These are phyloP conservation scores for Pimpla rufipes DNA, from an alignment of 2,888 invertebrate genomes.

Conservation along the genomic window DNA sequence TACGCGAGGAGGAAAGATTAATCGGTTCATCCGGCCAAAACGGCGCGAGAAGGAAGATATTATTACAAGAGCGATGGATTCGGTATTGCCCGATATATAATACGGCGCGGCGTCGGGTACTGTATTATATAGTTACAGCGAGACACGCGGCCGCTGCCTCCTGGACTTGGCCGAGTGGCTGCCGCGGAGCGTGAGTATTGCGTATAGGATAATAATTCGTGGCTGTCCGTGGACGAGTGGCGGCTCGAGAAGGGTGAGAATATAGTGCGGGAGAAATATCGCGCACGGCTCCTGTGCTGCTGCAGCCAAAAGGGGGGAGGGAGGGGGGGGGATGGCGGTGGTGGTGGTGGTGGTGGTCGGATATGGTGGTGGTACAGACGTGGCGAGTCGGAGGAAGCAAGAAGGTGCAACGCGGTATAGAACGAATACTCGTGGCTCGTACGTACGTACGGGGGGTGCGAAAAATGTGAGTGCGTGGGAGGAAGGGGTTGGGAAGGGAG, in stretches of 20 bases:
- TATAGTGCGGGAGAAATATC: conserved; percentile 9
- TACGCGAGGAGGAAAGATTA: conserved; percentile 26
- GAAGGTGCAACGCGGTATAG: conserved; percentile 10
- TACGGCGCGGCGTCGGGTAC: not conserved
- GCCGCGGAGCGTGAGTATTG: conserved; percentile 33
- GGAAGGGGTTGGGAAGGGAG: not conserved
- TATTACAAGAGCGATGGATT: conserved; percentile 45
- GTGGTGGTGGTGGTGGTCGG: not conserved
- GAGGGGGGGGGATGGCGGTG: not conserved
- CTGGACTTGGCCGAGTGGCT: conserved; percentile 38
- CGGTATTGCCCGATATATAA: conserved; percentile 12
- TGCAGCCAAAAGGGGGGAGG: not conserved
- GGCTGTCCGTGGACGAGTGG: conserved; percentile 42
- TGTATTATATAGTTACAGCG: not conserved
- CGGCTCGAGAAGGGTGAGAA: conserved; percentile 45
- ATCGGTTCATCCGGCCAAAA: conserved; percentile 8
- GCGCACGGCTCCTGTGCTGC: not conserved
- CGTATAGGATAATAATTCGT: conserved; percentile 55
- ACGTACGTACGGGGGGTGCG: not conserved
- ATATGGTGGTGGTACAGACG: not conserved
- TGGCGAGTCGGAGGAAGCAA: conserved; percentile 24
- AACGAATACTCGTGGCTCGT: conserved; percentile 16
- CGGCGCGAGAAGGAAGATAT: conserved; percentile 21
- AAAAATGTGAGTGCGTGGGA: not conserved
- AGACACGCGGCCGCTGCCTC: not conserved